A percentile compares a stretch with the other conserved stretches of the same genome.
Conservation (phyloP, 2,113 vertebrate species). For the Balaenoptera acutorostrata region DNA sequence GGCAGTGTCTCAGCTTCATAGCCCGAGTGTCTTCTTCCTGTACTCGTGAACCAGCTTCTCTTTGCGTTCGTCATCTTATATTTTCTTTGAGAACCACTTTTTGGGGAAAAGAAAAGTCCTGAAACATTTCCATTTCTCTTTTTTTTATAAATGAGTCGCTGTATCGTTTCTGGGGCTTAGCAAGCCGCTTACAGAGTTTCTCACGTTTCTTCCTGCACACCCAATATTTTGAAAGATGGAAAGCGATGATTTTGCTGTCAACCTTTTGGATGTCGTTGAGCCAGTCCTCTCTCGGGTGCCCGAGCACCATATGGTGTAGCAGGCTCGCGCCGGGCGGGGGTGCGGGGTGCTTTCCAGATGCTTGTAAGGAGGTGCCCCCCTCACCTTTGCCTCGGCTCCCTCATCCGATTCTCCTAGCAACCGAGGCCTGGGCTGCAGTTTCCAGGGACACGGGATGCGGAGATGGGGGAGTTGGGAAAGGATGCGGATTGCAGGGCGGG, state of each 20-base stretch:
- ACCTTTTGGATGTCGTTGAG: background rate
- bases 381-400: background rate
- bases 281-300: background rate
- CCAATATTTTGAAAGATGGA: background rate
- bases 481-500: background rate
- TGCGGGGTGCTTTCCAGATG: background rate
- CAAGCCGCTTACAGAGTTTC: rapidly evolving
- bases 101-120: background rate
- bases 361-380: background rate
- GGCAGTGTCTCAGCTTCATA: rapidly evolving
- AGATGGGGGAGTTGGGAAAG: background rate
- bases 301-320: background rate
- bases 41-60: rapidly evolving
- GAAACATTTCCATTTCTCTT: background rate
- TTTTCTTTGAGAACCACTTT: background rate
- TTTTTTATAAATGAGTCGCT: background rate
- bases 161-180: background rate
- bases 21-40: background rate
- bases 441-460: background rate
- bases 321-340: rapidly evolving
- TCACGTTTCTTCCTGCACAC: background rate
- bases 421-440: background rate
- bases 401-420: constrained; percentile 44
- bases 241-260: background rate
- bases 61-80: background rate